These are phyloP conservation scores for Menidia menidia DNA, from an alignment of 2,797 vertebrate species.

Conservation along the genomic window DNA sequence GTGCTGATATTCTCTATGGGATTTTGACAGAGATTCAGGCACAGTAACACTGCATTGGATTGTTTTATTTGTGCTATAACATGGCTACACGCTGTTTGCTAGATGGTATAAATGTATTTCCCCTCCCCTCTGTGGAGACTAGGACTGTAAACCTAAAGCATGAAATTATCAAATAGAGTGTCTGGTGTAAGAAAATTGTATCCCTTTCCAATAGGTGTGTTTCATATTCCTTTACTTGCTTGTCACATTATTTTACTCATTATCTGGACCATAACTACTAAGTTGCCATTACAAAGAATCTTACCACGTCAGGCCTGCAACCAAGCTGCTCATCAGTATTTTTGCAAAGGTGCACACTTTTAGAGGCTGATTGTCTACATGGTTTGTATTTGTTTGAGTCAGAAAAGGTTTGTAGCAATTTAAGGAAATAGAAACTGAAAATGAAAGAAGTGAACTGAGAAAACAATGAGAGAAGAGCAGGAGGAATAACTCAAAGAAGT, in stretches of 20 bases:
- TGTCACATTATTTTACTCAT: slow-evolving; percentile 71
- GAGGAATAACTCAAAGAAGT: slow-evolving; percentile 71
- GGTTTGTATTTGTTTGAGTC: slow-evolving; percentile 52
- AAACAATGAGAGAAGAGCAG: slow-evolving; percentile 33
- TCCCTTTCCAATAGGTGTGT: slow-evolving; percentile 51
- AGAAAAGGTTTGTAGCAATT: slow-evolving; percentile 58
- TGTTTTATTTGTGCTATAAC: slow-evolving; percentile 45
- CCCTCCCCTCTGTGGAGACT: slow-evolving; percentile 20
- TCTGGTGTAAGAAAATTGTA: slow-evolving; percentile 48
- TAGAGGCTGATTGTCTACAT: slow-evolving; percentile 34
- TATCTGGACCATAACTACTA: slow-evolving; percentile 69
- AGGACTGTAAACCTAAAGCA: slow-evolving; percentile 20
- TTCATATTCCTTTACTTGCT: slow-evolving; percentile 70
- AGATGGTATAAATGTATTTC: slow-evolving; percentile 34
- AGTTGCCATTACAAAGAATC: slow-evolving; percentile 59
- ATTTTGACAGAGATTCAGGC: slow-evolving; percentile 39
- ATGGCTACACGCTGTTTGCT: slow-evolving; percentile 15
- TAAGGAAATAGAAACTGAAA: slow-evolving; percentile 37
- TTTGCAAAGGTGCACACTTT: slow-evolving; percentile 74
- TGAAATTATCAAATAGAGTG: slow-evolving; percentile 47
- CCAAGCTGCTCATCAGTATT: slow-evolving; percentile 75
- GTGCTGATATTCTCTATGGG: slow-evolving; percentile 22
- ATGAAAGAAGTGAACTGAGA: slow-evolving; percentile 35
- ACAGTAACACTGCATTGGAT: slow-evolving; percentile 37
- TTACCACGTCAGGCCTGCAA: slow-evolving; percentile 63